Evolutionary conservation across 2,888 invertebrate species (phyloP).

Genomic region (Matsumyia berberina): DNA sequence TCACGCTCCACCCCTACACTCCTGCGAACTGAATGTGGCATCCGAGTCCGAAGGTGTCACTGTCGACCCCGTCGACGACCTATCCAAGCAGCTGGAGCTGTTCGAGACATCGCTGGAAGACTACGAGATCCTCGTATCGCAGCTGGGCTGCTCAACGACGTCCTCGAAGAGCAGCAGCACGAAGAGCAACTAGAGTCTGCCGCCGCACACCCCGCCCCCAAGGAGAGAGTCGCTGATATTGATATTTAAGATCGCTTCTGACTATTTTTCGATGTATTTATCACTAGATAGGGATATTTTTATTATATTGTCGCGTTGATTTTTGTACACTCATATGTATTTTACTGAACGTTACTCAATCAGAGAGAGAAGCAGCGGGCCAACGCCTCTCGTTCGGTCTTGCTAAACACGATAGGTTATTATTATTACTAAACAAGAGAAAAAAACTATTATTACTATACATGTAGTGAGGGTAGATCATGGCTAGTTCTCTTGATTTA

Average conservation of each 20-base stretch:
- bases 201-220: conserved; percentile 3
- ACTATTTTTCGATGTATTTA: conserved; percentile 77
- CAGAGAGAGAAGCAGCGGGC: conserved; percentile 9
- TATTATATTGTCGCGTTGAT: conserved; percentile 63
- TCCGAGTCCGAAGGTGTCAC: conserved; percentile 42
- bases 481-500: background rate
- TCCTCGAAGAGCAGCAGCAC: conserved; percentile 82
- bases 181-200: conserved; percentile 54
- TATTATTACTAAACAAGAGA: conserved; percentile 14
- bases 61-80: conserved; percentile 80
- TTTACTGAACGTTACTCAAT: conserved; percentile 60
- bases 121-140: conserved; percentile 84
- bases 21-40: conserved; percentile 67
- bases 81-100: conserved; percentile 83
- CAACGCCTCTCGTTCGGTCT: conserved; percentile 9
- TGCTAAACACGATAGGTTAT: conserved; percentile 41
- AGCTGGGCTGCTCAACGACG: conserved; percentile 81
- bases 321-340: conserved; percentile 58
- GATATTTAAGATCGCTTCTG: conserved; percentile 57
- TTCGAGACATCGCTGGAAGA: conserved; percentile 84
- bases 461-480: conserved; percentile 19
- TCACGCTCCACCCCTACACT: conserved; percentile 82
- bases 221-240: conserved; percentile 74
- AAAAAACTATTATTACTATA: conserved; percentile 16
- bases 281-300: conserved; percentile 73